Conservation (phyloP, 1,140 invertebrate species). For the Ylistrum balloti region DNA sequence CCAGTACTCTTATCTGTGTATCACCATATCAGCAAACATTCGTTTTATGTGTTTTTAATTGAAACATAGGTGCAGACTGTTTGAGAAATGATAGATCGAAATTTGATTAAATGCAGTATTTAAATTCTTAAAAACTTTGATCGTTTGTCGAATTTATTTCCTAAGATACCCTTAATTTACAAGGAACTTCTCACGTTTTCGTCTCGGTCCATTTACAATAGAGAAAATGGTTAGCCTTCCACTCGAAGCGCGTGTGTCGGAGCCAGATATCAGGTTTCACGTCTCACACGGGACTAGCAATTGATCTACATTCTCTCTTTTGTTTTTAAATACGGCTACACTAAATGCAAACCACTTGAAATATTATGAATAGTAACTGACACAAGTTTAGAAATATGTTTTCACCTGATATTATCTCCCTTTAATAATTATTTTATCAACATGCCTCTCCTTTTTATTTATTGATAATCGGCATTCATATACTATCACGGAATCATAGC, state of each 20-base stretch:
- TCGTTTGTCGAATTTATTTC: constrained; percentile 39
- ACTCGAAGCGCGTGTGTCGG: not conserved
- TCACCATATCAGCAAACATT: constrained; percentile 38
- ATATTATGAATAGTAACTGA: too few species aligned
- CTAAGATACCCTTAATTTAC: constrained; percentile 24
- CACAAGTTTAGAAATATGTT: too few species aligned
- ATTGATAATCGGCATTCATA: too few species aligned
- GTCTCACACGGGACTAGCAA: constrained; percentile 12
- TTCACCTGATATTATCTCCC: too few species aligned
- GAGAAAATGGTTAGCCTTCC: constrained; percentile 27
- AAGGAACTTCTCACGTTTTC: constrained; percentile 18
- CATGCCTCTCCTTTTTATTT: too few species aligned
- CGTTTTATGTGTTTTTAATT: constrained; percentile 40
- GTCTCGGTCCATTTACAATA: constrained; percentile 26
- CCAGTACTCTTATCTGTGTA: not conserved
- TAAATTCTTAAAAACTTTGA: not conserved
- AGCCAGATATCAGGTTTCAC: not conserved
- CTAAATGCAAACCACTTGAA: too few species aligned
- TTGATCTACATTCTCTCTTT: not conserved
- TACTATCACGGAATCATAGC: too few species aligned
- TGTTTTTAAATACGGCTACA: not conserved
- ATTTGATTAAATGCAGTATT: constrained; percentile 13
- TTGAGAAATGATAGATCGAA: constrained; percentile 1
- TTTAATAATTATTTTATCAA: too few species aligned
- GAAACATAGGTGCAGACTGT: constrained; percentile 15